Conservation (phyloP, 2,888 invertebrate species). For the Sicus ferrugineus region DNA sequence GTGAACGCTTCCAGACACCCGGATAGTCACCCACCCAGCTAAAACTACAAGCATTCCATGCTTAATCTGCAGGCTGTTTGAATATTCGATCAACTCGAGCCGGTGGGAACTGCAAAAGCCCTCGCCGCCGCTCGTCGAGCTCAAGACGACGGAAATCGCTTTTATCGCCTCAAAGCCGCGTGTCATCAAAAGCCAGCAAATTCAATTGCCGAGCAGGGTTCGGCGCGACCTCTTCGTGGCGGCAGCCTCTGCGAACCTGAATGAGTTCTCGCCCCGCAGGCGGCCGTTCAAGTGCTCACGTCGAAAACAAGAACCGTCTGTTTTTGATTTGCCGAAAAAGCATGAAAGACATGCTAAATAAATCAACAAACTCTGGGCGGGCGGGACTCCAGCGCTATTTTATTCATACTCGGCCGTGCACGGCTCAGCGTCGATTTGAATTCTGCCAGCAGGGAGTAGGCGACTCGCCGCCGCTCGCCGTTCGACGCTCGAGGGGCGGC, state of each 20-base stretch:
- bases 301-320: conserved; percentile 64
- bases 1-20: conserved; percentile 6
- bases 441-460: neutral
- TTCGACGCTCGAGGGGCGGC: neutral
- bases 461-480: neutral
- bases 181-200: conserved; percentile 19
- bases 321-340: conserved; percentile 63
- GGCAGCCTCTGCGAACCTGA: conserved; percentile 14
- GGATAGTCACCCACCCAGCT: too few species aligned
- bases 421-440: conserved; percentile 35
- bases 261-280: conserved; percentile 32
- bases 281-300: conserved; percentile 56
- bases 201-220: conserved; percentile 17
- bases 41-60: too few species aligned
- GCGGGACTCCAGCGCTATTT: neutral
- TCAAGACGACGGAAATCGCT: conserved; percentile 32
- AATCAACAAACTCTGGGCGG: conserved; percentile 23
- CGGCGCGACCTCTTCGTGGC: neutral
- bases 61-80: conserved; percentile 53
- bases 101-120: conserved; percentile 3
- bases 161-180: conserved; percentile 8
- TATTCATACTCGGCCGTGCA: conserved; percentile 27
- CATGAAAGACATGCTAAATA: conserved; percentile 33
- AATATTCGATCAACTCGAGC: conserved; percentile 51
- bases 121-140: neutral